Percentiles rank a stretch among this genome's conserved stretches.
Conservation (phyloP, 2,113 vertebrate genomes). For the Takifugu flavidus region DNA sequence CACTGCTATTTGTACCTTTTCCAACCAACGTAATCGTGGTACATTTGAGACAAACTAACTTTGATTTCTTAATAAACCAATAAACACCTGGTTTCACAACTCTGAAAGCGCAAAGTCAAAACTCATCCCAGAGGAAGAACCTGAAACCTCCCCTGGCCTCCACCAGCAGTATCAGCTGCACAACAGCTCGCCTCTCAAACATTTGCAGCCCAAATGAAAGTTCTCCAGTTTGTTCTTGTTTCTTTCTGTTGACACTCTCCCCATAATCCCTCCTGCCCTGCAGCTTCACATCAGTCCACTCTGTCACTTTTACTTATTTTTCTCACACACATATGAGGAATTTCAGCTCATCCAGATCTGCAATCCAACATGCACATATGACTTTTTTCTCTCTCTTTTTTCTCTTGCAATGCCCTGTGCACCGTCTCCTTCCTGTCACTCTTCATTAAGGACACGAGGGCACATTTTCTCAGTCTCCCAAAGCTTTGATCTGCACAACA, state of each 20-base stretch:
- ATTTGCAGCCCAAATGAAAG: conserved; percentile 9
- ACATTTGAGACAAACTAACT: no score
- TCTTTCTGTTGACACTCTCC: neutral
- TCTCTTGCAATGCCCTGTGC: neutral
- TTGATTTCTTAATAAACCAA: no score
- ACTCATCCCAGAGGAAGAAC: neutral
- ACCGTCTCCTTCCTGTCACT: conserved; percentile 25
- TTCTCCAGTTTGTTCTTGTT: neutral
- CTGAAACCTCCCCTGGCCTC: neutral
- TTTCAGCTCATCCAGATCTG: conserved; percentile 36
- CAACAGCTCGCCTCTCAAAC: conserved; percentile 1
- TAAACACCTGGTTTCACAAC: neutral
- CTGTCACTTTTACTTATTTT: neutral
- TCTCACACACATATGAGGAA: conserved; percentile 32
- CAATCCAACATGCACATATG: conserved; percentile 29
- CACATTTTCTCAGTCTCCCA: conserved; percentile 36
- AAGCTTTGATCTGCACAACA: conserved; percentile 46
- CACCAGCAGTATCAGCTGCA: conserved; percentile 5
- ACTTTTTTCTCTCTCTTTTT: conserved; percentile 8
- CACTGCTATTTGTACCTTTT: no score
- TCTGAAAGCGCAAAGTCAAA: neutral
- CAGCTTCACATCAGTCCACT: conserved; percentile 3
- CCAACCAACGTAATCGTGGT: no score
- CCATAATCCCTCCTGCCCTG: neutral
- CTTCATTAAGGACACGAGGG: conserved; percentile 28